These are phyloP conservation scores for Rhimphoctona megacephalus DNA, from an alignment of 2,888 invertebrate genomes.

Conservation along the genomic window DNA sequence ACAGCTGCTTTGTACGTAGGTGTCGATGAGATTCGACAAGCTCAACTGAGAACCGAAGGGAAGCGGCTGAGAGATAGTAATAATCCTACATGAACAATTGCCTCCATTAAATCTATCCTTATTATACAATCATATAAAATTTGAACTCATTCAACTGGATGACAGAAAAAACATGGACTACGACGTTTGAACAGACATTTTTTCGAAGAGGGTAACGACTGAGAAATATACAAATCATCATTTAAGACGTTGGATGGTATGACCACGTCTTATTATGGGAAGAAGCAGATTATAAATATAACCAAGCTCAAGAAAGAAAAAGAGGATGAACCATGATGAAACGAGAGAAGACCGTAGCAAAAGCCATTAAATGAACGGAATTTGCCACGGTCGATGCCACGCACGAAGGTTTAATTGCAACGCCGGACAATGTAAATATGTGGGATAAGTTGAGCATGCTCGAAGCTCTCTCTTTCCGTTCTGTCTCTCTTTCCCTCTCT, in stretches of 20 bases:
- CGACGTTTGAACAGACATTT: background rate
- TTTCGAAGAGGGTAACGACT: background rate
- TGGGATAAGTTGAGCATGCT: conserved; percentile 79
- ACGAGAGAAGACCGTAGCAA: conserved; percentile 71
- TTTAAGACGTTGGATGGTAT: background rate
- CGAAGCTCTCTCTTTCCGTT: conserved; percentile 18
- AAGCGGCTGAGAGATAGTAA: conserved; percentile 9
- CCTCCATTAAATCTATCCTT: background rate
- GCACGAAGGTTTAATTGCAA: conserved; percentile 83
- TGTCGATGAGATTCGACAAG: conserved; percentile 1
- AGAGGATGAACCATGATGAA: conserved; percentile 17
- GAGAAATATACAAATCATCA: background rate
- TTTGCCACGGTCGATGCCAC: conserved; percentile 81
- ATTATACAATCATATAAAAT: background rate
- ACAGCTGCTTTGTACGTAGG: conserved; percentile 36
- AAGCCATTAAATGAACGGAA: conserved; percentile 80
- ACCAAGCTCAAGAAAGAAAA: background rate
- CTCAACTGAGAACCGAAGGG: background rate
- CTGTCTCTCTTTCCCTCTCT: background rate
- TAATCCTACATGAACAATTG: conserved; percentile 1
- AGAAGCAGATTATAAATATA: conserved; percentile 8
- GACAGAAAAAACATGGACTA: background rate
- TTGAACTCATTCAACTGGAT: background rate
- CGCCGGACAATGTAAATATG: conserved; percentile 83
- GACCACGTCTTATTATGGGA: conserved; percentile 2